Evolutionary conservation across 2,888 invertebrate species (phyloP), one percentile per base, ranked within the genome.

Genomic region (Craniophora ligustri): DNA sequence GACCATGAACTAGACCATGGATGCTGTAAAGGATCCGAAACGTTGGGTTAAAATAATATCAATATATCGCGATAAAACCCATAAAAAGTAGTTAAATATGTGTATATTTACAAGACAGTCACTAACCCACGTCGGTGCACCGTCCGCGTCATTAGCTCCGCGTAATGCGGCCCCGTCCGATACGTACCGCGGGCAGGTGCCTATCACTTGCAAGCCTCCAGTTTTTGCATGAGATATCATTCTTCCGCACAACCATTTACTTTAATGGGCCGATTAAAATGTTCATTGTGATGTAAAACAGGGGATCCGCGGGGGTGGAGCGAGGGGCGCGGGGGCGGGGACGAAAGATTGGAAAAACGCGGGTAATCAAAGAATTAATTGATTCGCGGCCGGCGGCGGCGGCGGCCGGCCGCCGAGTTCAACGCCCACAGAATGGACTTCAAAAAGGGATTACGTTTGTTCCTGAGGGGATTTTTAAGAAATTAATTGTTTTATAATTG

Each of bases 311-410:
- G 50, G 44, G 35, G 41, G 23, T 19, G 47, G 28, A 18, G 18
- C 5, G 16, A 16, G 31, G 14, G 31, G 32, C 8, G 35, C 16
- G 32, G n/a, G 11, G 15, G 19, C 46, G 18, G 15, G 38, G 16
- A 36, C 32, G 47, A 40, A 46, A 54, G 73, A 76, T 72, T 67
- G 68, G 63, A 75, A 76, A 77, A 78, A 78, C 76, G 72, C 72
- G 62, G 71, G 78, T 77, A 81, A 78, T 82, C 76, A 76, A 75
- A 75, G 80, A 81, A 82, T 82, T 82, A 81, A 83, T 82, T 80
- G 82, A 81, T 79, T 75, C 72, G 71, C 49, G 73, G 69, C 62
- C 66, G 48, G 66, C 56, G 73, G 64, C 56, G 63, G 41, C 66
- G 48, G 66, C 56, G 73, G 64, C 56, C 64, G 41, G 51, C 45